Evolutionary conservation across 2,888 invertebrate genomes (phyloP), one percentile per base, ranked within the genome.

Genomic region (Hypomecis punctinalis): DNA sequence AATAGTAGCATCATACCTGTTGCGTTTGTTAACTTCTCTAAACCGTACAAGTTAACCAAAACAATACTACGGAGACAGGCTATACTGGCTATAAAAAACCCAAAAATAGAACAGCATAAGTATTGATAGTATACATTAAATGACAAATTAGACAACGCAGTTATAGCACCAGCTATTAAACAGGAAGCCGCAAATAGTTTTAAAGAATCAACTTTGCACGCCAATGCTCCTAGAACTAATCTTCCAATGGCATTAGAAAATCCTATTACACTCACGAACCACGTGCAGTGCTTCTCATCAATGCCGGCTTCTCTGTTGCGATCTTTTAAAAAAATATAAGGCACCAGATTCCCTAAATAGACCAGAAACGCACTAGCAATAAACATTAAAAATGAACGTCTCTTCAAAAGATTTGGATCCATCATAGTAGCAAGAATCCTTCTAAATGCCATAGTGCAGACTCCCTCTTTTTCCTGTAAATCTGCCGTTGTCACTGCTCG

Each of bases 371-470:
- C 89, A 70, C 85, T 86, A 2, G 63, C 8, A 69, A 85, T 82
- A 53, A 90, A 66, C 49, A 81, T 67, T 66, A 84, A 58, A 75
- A 90, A 92, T 10, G 92, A 90, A 55, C 51, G 62, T 69, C 76
- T 85, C 72, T 76, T 82, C 47, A 93, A 78, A 60, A 93, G 73
- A 55, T 71, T 83, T 1, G 88, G 86, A 69, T 91, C 90, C 86
- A 91, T 80, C 92, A 93, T 93, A 6, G 92, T 91, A 23, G 88
- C 91, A 42, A 93, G 76, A 66, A 91, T 83, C 73, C 92, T 84
- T 78, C 91, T 82, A 11, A 79, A 84, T 35, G 92, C 89, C 48
- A 85, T 89, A 8, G 91, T 90, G 64, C 84, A 91, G 11, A 92
- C 76, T 40, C 91, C 91, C 67, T 81, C 79, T 45, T 68, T 78